Evolutionary conservation across 2,888 invertebrate genomes (phyloP).

Genomic region (Portevinia maculata): DNA sequence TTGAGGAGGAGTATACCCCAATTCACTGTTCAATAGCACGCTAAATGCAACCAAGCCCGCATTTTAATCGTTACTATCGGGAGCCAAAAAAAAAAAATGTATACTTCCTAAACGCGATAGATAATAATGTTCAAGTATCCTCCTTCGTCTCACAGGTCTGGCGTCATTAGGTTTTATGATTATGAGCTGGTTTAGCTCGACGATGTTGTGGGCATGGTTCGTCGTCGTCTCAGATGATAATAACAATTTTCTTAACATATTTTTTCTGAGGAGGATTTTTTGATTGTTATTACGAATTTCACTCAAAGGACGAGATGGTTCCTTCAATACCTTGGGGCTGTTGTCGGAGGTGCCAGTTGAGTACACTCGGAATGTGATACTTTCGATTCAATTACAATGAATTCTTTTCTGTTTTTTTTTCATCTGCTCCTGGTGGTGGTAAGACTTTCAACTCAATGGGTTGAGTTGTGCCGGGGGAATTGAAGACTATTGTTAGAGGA

Average conservation of each 20-base stretch:
- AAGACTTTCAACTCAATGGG: conserved; percentile 26
- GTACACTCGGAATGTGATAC: conserved; percentile 70
- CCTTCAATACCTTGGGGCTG: conserved; percentile 22
- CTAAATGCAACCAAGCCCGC: conserved; percentile 61
- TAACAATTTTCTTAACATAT: conserved; percentile 74
- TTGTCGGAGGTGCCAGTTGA: conserved; percentile 68
- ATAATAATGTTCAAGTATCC: conserved; percentile 49
- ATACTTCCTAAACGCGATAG: conserved; percentile 11
- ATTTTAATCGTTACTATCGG: conserved; percentile 59
- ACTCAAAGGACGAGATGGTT: neutral
- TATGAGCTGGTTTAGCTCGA: conserved; percentile 71
- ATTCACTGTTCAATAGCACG: conserved; percentile 53
- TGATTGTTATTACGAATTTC: conserved; percentile 57
- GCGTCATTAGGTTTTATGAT: conserved; percentile 73
- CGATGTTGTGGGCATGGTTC: conserved; percentile 67
- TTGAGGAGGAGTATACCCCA: conserved; percentile 1
- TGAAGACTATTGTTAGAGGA: conserved; percentile 45
- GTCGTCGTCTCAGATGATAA: conserved; percentile 64
- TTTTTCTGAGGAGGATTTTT: conserved; percentile 52
- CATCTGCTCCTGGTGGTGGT: neutral
- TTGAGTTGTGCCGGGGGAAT: conserved; percentile 22
- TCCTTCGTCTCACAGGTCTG: conserved; percentile 31
- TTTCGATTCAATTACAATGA: conserved; percentile 73
- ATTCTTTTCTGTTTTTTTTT: conserved; percentile 15
- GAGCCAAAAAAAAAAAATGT: conserved; percentile 5